These are phyloP conservation scores for Hemiscyllium ocellatum DNA, from an alignment of 2,113 vertebrate genomes.

Conservation along the genomic window DNA sequence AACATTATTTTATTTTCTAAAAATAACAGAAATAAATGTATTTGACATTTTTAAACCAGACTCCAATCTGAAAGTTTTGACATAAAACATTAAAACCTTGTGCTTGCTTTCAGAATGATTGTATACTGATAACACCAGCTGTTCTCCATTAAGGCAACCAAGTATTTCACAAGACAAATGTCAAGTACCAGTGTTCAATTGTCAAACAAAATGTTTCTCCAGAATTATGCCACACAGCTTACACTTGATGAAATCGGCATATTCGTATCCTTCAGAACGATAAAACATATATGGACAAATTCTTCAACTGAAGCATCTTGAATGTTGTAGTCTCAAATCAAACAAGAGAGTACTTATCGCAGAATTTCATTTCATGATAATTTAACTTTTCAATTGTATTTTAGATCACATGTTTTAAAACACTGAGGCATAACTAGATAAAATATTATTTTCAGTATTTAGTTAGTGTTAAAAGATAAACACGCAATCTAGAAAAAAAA, in stretches of 20 bases:
- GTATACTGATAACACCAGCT: conserved; percentile 64
- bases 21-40: conserved; percentile 52
- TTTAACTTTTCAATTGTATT: not conserved
- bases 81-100: conserved; percentile 55
- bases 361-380: not conserved
- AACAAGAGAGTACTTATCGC: not conserved
- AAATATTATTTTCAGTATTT: not conserved
- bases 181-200: conserved; percentile 59
- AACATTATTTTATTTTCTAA: conserved; percentile 39
- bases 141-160: conserved; percentile 55
- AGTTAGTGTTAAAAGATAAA: not conserved
- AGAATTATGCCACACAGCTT: conserved; percentile 61
- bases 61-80: conserved; percentile 55
- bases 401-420: not conserved
- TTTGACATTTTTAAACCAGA: conserved; percentile 51
- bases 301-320: conserved; percentile 47
- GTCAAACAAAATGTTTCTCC: conserved; percentile 61
- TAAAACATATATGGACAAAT: conserved; percentile 40
- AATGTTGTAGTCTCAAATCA: conserved; percentile 46
- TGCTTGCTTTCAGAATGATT: conserved; percentile 58
- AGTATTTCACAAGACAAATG: conserved; percentile 50
- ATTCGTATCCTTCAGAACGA: conserved; percentile 44
- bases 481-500: not conserved
- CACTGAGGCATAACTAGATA: not conserved
- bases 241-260: conserved; percentile 65